Evolutionary conservation across 2,113 vertebrate species (phyloP), one percentile per base, ranked within the genome.

Genomic region (Macquaria ambigua): DNA sequence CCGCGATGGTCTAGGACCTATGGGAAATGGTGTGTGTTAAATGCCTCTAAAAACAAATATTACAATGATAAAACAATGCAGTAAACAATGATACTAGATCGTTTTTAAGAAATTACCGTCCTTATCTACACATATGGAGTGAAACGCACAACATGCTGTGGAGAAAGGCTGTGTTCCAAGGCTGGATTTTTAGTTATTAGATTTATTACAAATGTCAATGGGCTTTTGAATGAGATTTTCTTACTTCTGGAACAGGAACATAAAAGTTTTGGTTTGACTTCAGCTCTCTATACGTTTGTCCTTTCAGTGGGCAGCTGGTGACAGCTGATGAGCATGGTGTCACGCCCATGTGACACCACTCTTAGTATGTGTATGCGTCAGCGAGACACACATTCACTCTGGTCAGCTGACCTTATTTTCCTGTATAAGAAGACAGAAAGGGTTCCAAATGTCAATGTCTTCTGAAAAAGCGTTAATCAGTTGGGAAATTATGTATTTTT

Each of bases 271-370:
- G 62, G 50, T 43, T 25, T 56, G 50, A 56, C 37, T 37, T 18
- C 6, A 6, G 20, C 21, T 8, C n/a, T 58, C 7, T 8, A 10
- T 37, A 71, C 18, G 50, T 58, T 41, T 1, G 82, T 83, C 72
- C 76, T 77, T 59, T 0, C 28, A 41, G 56, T 72, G 63, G 59
- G 53, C 80, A 75, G 73, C 56, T 74, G 68, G 55, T 85, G 76
- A 74, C 73, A 74, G 88, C 74, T 79, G 58, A 71, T 68, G 82
- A 76, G 66, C 34, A 18, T 3, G n/a, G 15, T 52, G 43, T 23
- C 28, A 69, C 21, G 2, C 16, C 25, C 41, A 39, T 48, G 52
- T 66, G 61, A 58, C 79, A 25, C 41, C 15, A 4, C 18, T 39
- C 9, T 25, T 18, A 34, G 18, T 9, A 31, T 31, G 28, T 31